Base-by-base conservation (phyloP, 2,797 vertebrate species). In the Peromyscus melanophrys region DNA sequence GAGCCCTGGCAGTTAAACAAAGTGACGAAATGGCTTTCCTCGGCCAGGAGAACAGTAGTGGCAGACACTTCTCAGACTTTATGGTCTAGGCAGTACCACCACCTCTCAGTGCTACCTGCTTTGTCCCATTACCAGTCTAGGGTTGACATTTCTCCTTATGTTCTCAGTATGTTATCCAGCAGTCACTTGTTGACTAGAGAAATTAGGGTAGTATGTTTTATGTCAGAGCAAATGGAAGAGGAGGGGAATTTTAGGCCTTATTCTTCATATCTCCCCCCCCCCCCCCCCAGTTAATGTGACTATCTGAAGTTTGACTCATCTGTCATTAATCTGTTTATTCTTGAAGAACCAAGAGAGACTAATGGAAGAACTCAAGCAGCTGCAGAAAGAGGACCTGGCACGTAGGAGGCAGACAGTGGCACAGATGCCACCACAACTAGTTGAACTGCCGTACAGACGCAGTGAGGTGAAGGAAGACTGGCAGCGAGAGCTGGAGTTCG, bases 401-500 rank as follows among this genome's bases (percentile, higher is more conserved):
- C 98, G 98, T 46, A 99, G 99, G 84, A 99, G 99, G 55, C 99
- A 98, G 96, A 96, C 98, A 43, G 99, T 99, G 17, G 97, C 98
- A 0, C 99, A 98, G 86, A 99, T 99, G 99, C 99, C 99, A 1
- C 97, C 98, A 37, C 99, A 99, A 31, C 98, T 99, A 85, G 99
- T 99, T 95, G 99, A 99, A 97, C 99, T 99, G 2, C 97, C 99
- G 0, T 99, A 98, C 97, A 99, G 98, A 96, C 99, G 98, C 23
- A 86, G 98, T 29, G 99, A 99, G 95, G 96, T 98, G 2, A 98
- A 98, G 93, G 99, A 99, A 23, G 99, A 99, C 77, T 98, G 99
- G 98, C 99, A 99, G 98, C 99, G 99, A 91, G 99, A 99, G 21
- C 90, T 99, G 96, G 99, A 99, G 98, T 99, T 99, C 27, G 99